Conservation (phyloP, 2,888 invertebrate genomes). For the Apodemia zela region DNA sequence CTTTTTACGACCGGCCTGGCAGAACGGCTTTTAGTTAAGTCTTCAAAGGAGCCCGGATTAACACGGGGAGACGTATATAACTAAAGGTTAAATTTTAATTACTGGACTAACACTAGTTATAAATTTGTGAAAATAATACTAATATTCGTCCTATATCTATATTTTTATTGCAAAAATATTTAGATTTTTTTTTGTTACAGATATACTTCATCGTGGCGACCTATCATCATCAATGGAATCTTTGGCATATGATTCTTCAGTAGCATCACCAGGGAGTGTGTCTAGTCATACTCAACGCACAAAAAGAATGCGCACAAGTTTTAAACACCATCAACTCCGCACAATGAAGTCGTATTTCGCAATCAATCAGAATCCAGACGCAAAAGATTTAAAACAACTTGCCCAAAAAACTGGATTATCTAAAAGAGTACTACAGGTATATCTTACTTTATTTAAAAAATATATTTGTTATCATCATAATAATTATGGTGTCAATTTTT, state of each 20-base stretch:
- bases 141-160: too few species aligned
- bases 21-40: too few species aligned
- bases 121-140: too few species aligned
- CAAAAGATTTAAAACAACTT: conserved; percentile 98
- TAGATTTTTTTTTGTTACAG: conserved; percentile 65
- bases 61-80: too few species aligned
- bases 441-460: conserved; percentile 17
- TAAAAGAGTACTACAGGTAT: conserved; percentile 97
- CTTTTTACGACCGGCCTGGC: too few species aligned
- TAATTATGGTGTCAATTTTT: too few species aligned
- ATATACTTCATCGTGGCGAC: conserved; percentile 87
- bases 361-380: conserved; percentile 99
- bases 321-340: conserved; percentile 98
- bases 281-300: conserved; percentile 83
- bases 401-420: conserved; percentile 99
- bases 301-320: conserved; percentile 98
- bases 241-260: conserved; percentile 86
- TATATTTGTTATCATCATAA: too few species aligned
- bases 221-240: conserved; percentile 89
- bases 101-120: too few species aligned
- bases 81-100: too few species aligned
- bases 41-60: too few species aligned
- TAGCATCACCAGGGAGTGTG: conserved; percentile 85
- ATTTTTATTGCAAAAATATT: too few species aligned
- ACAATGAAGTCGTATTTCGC: conserved; percentile 99